A percentile compares a stretch with the other conserved stretches of the same genome.
phyloP scores from a whole-genome alignment of 2,797 vertebrate genomes.

The Vultur gryphus region DNA sequence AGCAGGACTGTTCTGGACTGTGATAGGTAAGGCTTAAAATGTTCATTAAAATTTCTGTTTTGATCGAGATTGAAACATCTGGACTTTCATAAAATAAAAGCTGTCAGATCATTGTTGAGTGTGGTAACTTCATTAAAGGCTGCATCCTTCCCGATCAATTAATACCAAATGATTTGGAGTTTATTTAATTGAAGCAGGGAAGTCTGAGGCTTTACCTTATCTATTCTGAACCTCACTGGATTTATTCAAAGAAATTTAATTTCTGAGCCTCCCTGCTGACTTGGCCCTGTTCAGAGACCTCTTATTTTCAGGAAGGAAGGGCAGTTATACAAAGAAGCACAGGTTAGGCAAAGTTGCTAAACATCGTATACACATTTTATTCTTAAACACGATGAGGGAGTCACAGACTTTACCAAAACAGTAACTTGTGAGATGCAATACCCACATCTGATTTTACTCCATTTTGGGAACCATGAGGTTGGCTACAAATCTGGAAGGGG shows the following conservation, averaged over 20 bases:
- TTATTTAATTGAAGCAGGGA: not conserved
- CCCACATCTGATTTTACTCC: not conserved
- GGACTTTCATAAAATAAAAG: not conserved
- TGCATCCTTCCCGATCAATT: not conserved
- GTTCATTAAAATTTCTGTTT: not conserved
- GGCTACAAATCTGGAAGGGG: not conserved
- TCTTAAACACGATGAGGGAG: not conserved
- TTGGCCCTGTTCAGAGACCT: not conserved
- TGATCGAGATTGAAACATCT: not conserved
- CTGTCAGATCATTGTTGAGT: not conserved
- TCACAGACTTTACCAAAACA: not conserved
- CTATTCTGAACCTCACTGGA: not conserved
- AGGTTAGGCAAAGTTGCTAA: not conserved
- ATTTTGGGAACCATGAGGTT: not conserved
- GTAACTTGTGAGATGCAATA: not conserved
- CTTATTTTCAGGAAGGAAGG: not conserved
- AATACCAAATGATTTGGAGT: not conserved
- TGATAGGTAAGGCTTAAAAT: not conserved
- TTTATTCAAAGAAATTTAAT: not conserved
- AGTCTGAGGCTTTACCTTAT: not conserved
- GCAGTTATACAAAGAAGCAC: not conserved
- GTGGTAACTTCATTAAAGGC: not conserved
- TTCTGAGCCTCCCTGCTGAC: not conserved
- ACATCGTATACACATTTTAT: not conserved
- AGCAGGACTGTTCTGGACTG: not conserved